Evolutionary conservation across 2,888 invertebrate species (phyloP).

Genomic region (Thecocarcelia acutangulata): DNA sequence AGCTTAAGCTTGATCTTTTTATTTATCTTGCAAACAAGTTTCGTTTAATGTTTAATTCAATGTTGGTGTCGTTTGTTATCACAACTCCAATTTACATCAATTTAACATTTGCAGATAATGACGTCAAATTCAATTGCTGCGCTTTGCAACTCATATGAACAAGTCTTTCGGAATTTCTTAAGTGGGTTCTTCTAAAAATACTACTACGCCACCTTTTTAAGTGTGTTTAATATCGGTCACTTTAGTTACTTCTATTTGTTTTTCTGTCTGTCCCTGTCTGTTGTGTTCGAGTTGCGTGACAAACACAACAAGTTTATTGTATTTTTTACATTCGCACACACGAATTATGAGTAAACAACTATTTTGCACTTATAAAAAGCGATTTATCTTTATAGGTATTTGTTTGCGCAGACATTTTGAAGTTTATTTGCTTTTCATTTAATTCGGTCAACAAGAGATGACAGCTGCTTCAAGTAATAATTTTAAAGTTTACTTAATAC

Average conservation of each 20-base stretch:
- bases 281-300: conserved; percentile 26
- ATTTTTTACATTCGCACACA: background rate
- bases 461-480: conserved; percentile 18
- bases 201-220: background rate
- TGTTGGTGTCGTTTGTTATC: conserved; percentile 54
- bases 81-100: conserved; percentile 40
- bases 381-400: background rate
- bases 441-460: conserved; percentile 58
- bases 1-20: conserved; percentile 35
- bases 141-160: background rate
- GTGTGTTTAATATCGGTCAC: conserved; percentile 24
- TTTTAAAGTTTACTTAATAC: conserved; percentile 14
- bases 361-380: conserved; percentile 32
- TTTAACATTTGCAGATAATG: conserved; percentile 49
- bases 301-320: conserved; percentile 51
- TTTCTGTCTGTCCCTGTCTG: background rate
- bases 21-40: conserved; percentile 70
- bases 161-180: conserved; percentile 6
- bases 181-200: background rate
- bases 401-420: conserved; percentile 32
- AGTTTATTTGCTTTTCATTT: conserved; percentile 30
- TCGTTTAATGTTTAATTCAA: conserved; percentile 35
- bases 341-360: too few relatives aligned
- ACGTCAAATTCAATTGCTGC: conserved; percentile 49
- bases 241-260: conserved; percentile 8